Percentiles rank a stretch among this genome's conserved stretches.
These are phyloP conservation scores for Tanytarsus gracilentus DNA, from an alignment of 2,888 invertebrate species.

Conservation along the genomic window DNA sequence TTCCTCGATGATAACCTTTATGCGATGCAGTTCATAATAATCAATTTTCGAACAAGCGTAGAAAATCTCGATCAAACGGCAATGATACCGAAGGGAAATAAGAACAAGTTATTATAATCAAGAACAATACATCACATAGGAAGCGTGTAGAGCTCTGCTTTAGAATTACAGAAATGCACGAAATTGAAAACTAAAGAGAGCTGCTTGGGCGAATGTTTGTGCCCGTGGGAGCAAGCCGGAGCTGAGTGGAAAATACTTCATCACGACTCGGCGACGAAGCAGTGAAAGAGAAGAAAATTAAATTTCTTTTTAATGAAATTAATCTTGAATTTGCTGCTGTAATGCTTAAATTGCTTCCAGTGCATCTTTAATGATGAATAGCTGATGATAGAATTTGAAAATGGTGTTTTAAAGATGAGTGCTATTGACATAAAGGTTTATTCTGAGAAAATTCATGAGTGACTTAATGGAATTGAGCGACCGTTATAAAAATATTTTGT, in stretches of 20 bases:
- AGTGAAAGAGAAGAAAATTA: background rate
- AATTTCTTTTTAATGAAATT: constrained; percentile 10
- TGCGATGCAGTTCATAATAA: too few species aligned
- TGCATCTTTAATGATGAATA: background rate
- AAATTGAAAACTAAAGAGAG: background rate
- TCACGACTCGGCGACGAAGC: background rate
- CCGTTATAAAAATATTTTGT: too few species aligned
- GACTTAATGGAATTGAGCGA: too few species aligned
- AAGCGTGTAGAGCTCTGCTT: background rate
- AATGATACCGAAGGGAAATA: too few species aligned
- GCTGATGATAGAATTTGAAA: too few species aligned
- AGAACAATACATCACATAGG: background rate
- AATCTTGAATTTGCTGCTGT: background rate
- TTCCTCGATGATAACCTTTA: too few species aligned
- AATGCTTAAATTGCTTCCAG: background rate
- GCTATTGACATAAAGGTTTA: too few species aligned
- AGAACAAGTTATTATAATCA: background rate
- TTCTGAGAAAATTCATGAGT: too few species aligned
- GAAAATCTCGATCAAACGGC: too few species aligned
- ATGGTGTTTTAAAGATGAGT: too few species aligned
- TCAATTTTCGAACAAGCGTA: too few species aligned
- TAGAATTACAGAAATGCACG: background rate
- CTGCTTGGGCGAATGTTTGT: background rate
- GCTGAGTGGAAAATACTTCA: background rate
- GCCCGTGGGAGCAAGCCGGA: constrained; percentile 4